A percentile compares a stretch with the other conserved stretches of the same genome.
Evolutionary conservation across 2,797 vertebrate species (phyloP).

Genomic region (Alectoris magna): DNA sequence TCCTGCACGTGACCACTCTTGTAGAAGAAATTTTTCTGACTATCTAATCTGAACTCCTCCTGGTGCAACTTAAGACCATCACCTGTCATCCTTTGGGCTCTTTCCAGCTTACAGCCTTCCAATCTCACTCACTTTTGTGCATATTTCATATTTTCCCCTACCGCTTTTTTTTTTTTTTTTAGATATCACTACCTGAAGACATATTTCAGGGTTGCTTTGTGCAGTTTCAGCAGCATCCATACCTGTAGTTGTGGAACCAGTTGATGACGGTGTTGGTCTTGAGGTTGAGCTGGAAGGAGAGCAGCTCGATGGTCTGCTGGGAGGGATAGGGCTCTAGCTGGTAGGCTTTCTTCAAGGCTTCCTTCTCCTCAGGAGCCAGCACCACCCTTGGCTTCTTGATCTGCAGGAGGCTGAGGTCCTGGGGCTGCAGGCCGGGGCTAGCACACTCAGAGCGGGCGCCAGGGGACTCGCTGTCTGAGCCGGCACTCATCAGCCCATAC

Average conservation of each 20-base stretch:
- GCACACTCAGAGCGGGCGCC: slow-evolving; percentile 89
- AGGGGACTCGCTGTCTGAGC: slow-evolving; percentile 95
- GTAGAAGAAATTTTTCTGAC: too few species aligned
- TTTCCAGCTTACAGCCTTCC: background rate
- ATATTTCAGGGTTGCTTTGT: background rate
- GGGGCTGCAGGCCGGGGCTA: slow-evolving; percentile 87
- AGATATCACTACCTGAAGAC: background rate
- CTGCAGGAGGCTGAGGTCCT: slow-evolving; percentile 92
- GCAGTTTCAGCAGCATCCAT: rapidly evolving
- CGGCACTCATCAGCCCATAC: slow-evolving; percentile 91
- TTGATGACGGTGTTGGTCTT: slow-evolving; percentile 99
- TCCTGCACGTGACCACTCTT: too few species aligned
- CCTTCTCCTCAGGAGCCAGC: slow-evolving; percentile 95
- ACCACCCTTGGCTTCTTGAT: slow-evolving; percentile 96
- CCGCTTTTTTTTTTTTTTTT: background rate
- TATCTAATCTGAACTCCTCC: too few species aligned
- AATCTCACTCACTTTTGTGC: background rate
- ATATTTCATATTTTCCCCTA: background rate
- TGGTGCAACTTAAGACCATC: too few species aligned
- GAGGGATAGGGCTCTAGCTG: slow-evolving; percentile 97
- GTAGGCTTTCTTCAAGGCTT: slow-evolving; percentile 93
- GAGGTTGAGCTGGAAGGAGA: slow-evolving; percentile 95
- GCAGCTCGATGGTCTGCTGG: slow-evolving; percentile 95
- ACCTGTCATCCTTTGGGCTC: too few species aligned
- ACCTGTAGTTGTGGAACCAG: slow-evolving; percentile 99